Conservation (phyloP, 2,888 invertebrate species). For the Cremastinae sp. region DNA sequence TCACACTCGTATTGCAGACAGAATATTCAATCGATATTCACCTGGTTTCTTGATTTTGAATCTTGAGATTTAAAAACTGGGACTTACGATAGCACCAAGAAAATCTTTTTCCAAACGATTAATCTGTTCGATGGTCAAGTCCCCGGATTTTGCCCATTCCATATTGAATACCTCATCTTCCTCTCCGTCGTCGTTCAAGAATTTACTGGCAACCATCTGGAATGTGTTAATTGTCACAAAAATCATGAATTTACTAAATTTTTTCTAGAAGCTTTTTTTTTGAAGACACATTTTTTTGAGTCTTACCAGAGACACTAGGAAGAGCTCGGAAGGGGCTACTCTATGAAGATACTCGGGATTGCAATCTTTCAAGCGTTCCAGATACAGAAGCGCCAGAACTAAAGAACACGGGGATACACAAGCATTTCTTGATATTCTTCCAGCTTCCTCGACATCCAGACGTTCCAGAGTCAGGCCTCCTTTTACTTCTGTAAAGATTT, state of each 20-base stretch:
- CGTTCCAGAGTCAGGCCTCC: slow-evolving; percentile 89
- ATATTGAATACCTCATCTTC: slow-evolving; percentile 94
- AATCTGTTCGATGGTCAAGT: slow-evolving; percentile 87
- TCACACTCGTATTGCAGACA: background rate
- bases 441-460: slow-evolving; percentile 89
- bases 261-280: background rate
- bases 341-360: slow-evolving; percentile 92
- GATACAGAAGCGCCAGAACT: slow-evolving; percentile 94
- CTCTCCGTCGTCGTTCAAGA: slow-evolving; percentile 95
- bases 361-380: slow-evolving; percentile 91
- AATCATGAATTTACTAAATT: no score
- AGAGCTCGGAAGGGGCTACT: slow-evolving; percentile 94
- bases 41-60: no score
- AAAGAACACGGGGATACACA: slow-evolving; percentile 96
- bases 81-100: slow-evolving; percentile 92
- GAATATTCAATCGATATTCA: slow-evolving; percentile 81
- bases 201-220: slow-evolving; percentile 98
- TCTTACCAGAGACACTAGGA: slow-evolving; percentile 93
- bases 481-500: slow-evolving; percentile 90
- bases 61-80: no score
- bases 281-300: background rate
- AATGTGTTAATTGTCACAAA: slow-evolving; percentile 52
- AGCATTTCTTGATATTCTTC: slow-evolving; percentile 88
- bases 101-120: slow-evolving; percentile 94
- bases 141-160: slow-evolving; percentile 95